Conservation (phyloP, 2,113 vertebrate genomes). For the Antigone vipio region DNA sequence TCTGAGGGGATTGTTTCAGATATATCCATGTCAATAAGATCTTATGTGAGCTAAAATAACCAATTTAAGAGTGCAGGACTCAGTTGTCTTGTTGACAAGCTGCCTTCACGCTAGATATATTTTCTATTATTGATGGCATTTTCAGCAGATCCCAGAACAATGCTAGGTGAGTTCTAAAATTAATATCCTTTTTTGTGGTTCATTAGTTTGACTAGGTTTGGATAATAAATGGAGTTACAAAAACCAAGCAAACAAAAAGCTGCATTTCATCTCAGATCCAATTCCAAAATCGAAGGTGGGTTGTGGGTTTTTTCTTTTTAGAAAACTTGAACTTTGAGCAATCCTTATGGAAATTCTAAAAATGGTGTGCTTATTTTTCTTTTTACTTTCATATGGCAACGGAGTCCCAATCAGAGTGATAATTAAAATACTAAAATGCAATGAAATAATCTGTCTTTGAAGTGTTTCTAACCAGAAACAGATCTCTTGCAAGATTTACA, state of each 20-base stretch:
- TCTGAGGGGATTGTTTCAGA: too few species aligned
- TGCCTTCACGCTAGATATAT: slow-evolving; percentile 57
- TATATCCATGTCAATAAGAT: slow-evolving; percentile 72
- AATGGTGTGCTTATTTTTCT: background rate
- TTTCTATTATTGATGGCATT: slow-evolving; percentile 34
- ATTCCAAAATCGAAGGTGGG: background rate
- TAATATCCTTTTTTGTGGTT: background rate
- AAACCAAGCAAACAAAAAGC: background rate
- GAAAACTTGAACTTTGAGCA: background rate
- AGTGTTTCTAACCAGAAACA: slow-evolving; percentile 4
- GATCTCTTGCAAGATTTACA: background rate
- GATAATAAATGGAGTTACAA: background rate
- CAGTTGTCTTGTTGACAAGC: slow-evolving; percentile 64
- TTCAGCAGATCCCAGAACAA: slow-evolving; percentile 22
- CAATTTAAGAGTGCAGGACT: slow-evolving; percentile 59
- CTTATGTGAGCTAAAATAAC: slow-evolving; percentile 61
- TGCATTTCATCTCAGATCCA: background rate
- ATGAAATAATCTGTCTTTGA: background rate
- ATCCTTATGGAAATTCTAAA: background rate
- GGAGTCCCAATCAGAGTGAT: background rate
- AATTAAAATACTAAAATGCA: slow-evolving; percentile 29
- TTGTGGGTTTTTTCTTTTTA: background rate
- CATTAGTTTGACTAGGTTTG: background rate
- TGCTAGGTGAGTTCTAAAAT: slow-evolving; percentile 29
- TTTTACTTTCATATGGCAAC: background rate